These are phyloP conservation scores for Calameuta idolon DNA, from an alignment of 2,888 invertebrate species.

Conservation along the genomic window DNA sequence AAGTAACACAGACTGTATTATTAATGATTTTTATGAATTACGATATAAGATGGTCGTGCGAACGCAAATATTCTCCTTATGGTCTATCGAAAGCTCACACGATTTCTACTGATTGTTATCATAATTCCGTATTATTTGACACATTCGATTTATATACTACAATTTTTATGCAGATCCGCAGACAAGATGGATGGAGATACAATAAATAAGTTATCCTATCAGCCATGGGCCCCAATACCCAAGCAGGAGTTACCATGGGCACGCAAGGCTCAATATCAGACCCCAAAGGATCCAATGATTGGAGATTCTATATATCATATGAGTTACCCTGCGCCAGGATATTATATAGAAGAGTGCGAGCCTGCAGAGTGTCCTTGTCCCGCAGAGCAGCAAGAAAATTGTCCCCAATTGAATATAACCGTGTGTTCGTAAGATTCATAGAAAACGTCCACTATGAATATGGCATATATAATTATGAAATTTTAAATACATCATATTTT, in stretches of 20 bases:
- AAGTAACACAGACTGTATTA: neutral
- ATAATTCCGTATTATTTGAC: neutral
- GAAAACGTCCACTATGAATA: neutral
- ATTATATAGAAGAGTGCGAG: conserved; percentile 50
- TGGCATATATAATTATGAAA: neutral
- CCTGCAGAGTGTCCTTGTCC: conserved; percentile 13
- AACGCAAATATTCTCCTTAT: neutral
- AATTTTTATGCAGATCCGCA: conserved; percentile 39
- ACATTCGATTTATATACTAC: neutral
- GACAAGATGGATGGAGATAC: conserved; percentile 58
- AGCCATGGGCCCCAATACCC: conserved; percentile 48
- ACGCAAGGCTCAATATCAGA: conserved; percentile 45
- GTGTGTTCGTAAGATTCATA: neutral
- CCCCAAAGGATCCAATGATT: conserved; percentile 51
- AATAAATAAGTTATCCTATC: conserved; percentile 61
- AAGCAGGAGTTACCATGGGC: conserved; percentile 58
- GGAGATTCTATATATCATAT: conserved; percentile 56
- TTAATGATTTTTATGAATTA: neutral
- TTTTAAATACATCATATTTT: neutral
- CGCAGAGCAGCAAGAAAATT: conserved; percentile 8
- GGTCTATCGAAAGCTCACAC: neutral
- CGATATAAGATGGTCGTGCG: neutral
- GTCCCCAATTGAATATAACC: neutral
- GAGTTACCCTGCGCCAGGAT: conserved; percentile 61
- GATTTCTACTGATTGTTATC: neutral